Base-by-base conservation (phyloP, 2,797 vertebrate species). In the Tinamus major region DNA sequence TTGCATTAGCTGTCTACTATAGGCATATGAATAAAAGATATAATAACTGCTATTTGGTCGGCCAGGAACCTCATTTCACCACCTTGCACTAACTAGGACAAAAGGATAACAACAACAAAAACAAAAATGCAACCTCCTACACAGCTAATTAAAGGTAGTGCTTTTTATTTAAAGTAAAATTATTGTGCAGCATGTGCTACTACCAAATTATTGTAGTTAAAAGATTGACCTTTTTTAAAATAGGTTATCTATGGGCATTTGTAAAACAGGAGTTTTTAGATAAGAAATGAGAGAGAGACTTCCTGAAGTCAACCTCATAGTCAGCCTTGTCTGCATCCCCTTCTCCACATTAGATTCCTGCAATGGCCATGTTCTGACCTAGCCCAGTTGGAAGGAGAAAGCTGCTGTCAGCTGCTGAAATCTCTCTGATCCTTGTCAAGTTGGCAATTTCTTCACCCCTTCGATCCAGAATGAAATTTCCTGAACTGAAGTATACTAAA, bases 161-260 rank as follows among this genome's bases (percentile, higher is more conserved):
- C 6, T 49, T 80, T 59, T 49, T 53, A 75, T 31, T 3, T 29
- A 65, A 85, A 83, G 9, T 7, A 59, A 62, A 89, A 33, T 49
- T 62, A 61, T 48, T n/a, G 9, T 39, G 35, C n/a, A 23, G 48
- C 14, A 58, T 55, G 3, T 5, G 31, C 16, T 64, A n/a, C 35
- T 58, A 68, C 17, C 76, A 76, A 80, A 92, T 67, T 46, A 53
- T 13, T 37, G 24, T 59, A 26, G 13, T 80, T 69, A 87, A 78
- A 9, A 6, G 3, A 48, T 49, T 58, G 39, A 44, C 27, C 5
- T 39, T 18, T 62, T 78, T 56, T 65, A 65, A n/a, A 27, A 27
- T 6, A 26, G 23, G 0, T 4, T 1, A 0, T 2, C 8, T 62
- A 58, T 2, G 4, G 21, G 41, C 17, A 21, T 44, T 31, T 35